Evolutionary conservation across 2,888 invertebrate genomes (phyloP), one percentile per base, ranked within the genome.

Genomic region (Lasius platythorax): DNA sequence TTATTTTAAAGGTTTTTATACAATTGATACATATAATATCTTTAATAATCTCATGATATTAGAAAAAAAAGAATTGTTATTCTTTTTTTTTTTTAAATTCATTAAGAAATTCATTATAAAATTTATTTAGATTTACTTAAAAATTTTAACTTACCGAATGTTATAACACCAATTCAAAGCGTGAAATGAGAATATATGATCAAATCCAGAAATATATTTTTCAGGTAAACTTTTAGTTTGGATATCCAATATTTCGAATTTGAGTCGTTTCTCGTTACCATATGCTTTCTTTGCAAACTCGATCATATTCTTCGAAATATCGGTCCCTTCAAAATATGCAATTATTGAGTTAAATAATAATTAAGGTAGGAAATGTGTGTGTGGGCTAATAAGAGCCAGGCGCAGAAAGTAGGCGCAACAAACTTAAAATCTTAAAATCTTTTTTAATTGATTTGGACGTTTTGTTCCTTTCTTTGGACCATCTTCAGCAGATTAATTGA

Each of bases 211-310:
- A 4, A 94, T 91, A 66, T 96, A 91, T 46, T 96, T 94, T 0
- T 94, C 92, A 0, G 96, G 96, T 68, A 97, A 88, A 43, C 95
- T 93, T 0, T 95, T 94, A 0, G 96, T 95, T 70, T 95, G 94
- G 63, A 98, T 96, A 91, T 98, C 97, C 83, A 97, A 93, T 75
- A 94, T 92, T 4, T 93, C 74, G 87, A 95, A 96, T 12, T 94
- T 92, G 40, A 95, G 88, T 46, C 95, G 94, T 88, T 97, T 96
- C 56, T 95, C 95, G 0, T 67, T 40, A 3, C 0, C 9, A 0
- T 12, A 28, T 28, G 11, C 5, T 12, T n/a, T 11, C 5, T 67
- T 67, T 2, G 78, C 67, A 43, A 67, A 67, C 15, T 43, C n/a
- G 9, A 78, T 67, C 67, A 67, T 67, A 2, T 2, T n/a, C 3